Evolutionary conservation across 1,140 invertebrate genomes (phyloP), one percentile per base, ranked within the genome.

Genomic region (Heliconius nattereri): DNA sequence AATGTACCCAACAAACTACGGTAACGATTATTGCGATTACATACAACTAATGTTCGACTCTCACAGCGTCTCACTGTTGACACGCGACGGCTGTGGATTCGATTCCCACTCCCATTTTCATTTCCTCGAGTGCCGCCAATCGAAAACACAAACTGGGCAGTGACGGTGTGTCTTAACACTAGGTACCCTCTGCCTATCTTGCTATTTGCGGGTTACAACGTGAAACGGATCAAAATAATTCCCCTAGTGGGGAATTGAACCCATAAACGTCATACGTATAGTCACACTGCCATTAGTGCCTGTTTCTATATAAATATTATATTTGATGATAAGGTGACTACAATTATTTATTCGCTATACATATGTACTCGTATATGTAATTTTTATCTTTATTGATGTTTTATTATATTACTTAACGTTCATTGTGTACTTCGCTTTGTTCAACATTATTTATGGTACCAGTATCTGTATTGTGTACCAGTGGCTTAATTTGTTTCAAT

Each of bases 371-470:
- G n/a, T 60, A 60, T 23, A 60, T 23, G 54, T 60, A 7, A 5
- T 57, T 57, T 60, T 60, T 60, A 60, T 60, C 54, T 23, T 60
- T 60, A 60, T 60, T 60, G n/a, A 23, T 60, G 54, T 60, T 60
- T 60, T 60, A 60, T 60, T 60, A 60, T 60, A 23, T 11, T 1
- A 35, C 32, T 6, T 60, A 60, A n/a, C 20, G 9, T 60, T 60
- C 0, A 60, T 23, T 60, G 20, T 23, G 8, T 60, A 60, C 7
- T 60, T 60, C 11, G 54, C n/a, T 60, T 23, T 60, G n/a, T 60
- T 60, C 9, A 23, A 57, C 9, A n/a, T 57, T n/a, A 57, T 45
- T 45, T 45, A 45, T 45, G 13, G 40, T 5, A 0, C 13, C 40
- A 1, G n/a, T n/a, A n/a, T n/a, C 13, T 16, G 40, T 45, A 45